Conservation (phyloP, 2,113 vertebrate genomes). For the Stegostoma tigrinum region DNA sequence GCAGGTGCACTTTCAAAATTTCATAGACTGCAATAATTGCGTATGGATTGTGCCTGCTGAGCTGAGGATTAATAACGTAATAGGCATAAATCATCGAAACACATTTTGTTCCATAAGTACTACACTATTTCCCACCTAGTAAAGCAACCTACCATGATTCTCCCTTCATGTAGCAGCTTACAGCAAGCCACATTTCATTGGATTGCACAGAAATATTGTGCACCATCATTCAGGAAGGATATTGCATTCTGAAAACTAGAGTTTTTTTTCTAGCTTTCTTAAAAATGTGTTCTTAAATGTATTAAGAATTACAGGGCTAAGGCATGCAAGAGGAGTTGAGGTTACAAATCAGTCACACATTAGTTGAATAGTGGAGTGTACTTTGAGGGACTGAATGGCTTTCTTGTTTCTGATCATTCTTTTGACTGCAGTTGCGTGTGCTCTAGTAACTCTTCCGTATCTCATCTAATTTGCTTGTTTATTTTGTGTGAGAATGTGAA, state of each 20-base stretch:
- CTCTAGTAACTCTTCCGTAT: not conserved
- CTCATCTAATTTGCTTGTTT: not conserved
- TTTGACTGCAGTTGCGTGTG: not conserved
- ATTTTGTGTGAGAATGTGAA: not conserved
- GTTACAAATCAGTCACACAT: not conserved
- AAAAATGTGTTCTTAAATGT: not conserved
- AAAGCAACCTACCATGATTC: not conserved
- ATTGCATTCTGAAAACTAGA: not conserved
- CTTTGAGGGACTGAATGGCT: not conserved
- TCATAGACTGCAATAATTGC: not conserved
- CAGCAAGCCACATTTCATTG: not conserved
- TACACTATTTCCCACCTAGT: not conserved
- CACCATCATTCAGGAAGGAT: not conserved
- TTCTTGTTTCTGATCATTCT: not conserved
- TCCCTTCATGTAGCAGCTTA: not conserved
- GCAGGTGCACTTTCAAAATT: not conserved
- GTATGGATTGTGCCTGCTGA: not conserved
- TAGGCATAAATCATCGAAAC: not conserved
- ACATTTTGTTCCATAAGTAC: not conserved
- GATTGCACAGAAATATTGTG: not conserved
- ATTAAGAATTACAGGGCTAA: not conserved
- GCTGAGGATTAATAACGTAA: not conserved
- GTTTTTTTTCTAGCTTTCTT: not conserved
- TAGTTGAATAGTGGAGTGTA: not conserved
- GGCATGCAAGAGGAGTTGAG: not conserved